Evolutionary conservation across 2,113 vertebrate species (phyloP).

Genomic region (Piaya cayana): DNA sequence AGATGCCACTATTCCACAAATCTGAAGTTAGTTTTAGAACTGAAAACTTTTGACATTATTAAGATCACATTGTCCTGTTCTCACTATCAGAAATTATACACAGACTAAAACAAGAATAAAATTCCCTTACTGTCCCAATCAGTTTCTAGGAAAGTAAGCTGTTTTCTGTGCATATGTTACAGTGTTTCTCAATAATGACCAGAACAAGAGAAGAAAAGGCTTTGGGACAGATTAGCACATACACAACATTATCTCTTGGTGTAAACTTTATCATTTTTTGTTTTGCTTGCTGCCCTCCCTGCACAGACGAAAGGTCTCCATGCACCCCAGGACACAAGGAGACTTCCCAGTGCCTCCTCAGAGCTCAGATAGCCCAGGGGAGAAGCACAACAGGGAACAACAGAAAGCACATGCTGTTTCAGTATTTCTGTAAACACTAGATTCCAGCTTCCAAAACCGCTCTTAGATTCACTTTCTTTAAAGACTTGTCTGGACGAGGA

Average conservation of each 20-base stretch:
- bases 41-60: not conserved
- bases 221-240: not conserved
- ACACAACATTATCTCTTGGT: not conserved
- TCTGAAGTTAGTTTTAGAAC: not conserved
- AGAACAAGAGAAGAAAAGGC: not conserved
- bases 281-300: not conserved
- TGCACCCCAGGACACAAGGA: not conserved
- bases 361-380: not conserved
- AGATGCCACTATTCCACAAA: not conserved
- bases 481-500: conserved; percentile 44
- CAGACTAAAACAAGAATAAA: not conserved
- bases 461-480: conserved; percentile 21
- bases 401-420: not conserved
- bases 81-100: not conserved
- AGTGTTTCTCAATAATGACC: not conserved
- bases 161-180: not conserved
- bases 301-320: not conserved
- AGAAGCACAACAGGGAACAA: not conserved
- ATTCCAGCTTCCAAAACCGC: not conserved
- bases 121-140: not conserved
- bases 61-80: not conserved
- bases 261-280: not conserved
- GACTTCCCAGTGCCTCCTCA: not conserved
- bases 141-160: not conserved
- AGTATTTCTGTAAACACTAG: not conserved